Base-by-base conservation (phyloP, 1,140 invertebrate genomes). In the Eriosoma lanigerum region DNA sequence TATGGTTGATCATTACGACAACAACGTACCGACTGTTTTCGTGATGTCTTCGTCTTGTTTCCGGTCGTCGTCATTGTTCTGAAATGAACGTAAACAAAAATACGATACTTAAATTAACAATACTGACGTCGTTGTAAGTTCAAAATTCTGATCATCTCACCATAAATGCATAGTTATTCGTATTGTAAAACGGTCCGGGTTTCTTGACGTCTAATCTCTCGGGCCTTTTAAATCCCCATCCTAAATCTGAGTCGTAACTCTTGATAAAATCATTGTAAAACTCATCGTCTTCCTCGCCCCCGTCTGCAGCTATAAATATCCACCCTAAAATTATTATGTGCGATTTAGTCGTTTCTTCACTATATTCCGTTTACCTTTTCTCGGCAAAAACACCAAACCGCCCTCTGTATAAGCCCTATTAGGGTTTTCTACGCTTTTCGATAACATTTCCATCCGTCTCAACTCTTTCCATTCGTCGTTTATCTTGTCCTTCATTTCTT, bases 171-270 rank as follows among this genome's bases (percentile, higher is more conserved):
- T 87, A 89, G 84, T 90, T 89, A 84, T 88, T 90, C 1, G 88
- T 88, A 73, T 89, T 89, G 86, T 92, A 91, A 62, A 88, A 90
- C 29, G 95, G 94, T 48, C 95, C 95, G 3, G 95, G 95, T 88
- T 97, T 97, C 87, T 97, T 97, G n/a, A 96, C 94, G 87, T 96
- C 95, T 54, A 96, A 88, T 83, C 95, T 89, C 88, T 96, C 94
- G 81, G 90, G 90, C 83, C 95, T 89, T 82, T 93, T 92, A 86
- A 96, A 96, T 46, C 92, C 92, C 32, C 85, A 81, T 26, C 82
- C 81, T 19, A 80, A 46, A 15, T 83, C 82, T 13, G 82, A 70
- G 38, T 84, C 81, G 17, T 83, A 75, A 32, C 81, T 81, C 19
- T 82, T 82, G 2, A 84, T 46, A 9, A 82, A 80, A 54, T 82